phyloP scores from a whole-genome alignment of 2,113 vertebrate species.

The Tenrec ecaudatus region DNA sequence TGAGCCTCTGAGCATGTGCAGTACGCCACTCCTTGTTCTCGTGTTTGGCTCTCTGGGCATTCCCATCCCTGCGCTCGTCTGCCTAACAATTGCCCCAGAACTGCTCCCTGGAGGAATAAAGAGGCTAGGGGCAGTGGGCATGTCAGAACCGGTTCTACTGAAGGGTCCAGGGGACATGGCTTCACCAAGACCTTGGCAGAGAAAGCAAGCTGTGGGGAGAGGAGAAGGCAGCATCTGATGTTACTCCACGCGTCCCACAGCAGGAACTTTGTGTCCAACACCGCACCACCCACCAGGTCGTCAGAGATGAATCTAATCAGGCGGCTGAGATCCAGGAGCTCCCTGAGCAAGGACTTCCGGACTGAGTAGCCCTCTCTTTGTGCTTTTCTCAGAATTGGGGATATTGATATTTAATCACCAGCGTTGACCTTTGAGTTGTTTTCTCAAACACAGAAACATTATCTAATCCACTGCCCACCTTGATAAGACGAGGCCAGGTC shows the following conservation, averaged over 20 bases:
- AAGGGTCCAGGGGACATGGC: neutral
- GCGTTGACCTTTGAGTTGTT: slow-evolving; percentile 60
- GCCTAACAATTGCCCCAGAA: neutral
- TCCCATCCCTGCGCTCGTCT: too few species aligned
- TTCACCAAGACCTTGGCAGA: neutral
- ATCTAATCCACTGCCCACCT: neutral
- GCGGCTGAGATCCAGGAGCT: neutral
- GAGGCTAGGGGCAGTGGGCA: neutral
- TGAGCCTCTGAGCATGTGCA: too few species aligned
- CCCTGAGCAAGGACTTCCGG: neutral
- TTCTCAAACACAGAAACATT: slow-evolving; percentile 26
- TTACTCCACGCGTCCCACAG: neutral
- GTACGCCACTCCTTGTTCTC: too few species aligned
- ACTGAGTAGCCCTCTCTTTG: neutral
- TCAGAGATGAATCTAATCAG: neutral
- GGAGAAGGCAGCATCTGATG: neutral
- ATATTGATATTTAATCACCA: slow-evolving; percentile 10
- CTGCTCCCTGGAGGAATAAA: neutral
- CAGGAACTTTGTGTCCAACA: neutral
- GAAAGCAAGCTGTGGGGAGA: too few species aligned
- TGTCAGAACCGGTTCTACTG: rapidly evolving
- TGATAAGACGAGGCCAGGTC: neutral
- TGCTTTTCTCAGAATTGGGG: neutral
- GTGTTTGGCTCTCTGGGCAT: too few species aligned
- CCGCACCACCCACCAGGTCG: neutral